Percentiles rank a stretch among this genome's conserved stretches.
These are phyloP conservation scores for Callinectes sapidus DNA, from an alignment of 2,888 invertebrate species.

Conservation along the genomic window DNA sequence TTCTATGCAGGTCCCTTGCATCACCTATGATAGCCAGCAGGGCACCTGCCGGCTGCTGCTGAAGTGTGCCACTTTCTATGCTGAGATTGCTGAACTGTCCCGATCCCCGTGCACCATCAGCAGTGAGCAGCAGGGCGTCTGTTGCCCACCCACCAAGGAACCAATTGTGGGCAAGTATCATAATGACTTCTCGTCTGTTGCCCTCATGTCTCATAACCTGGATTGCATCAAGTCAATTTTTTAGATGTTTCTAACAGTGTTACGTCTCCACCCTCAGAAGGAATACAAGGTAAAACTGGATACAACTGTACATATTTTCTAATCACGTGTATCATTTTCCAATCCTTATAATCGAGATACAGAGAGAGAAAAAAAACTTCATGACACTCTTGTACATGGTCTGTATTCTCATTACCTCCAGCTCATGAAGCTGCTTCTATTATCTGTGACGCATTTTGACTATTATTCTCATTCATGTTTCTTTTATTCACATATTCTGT, in stretches of 20 bases:
- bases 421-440: too few species aligned
- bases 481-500: not conserved
- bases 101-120: slow-evolving; percentile 75
- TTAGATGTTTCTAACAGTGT: not conserved
- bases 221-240: not conserved
- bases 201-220: not conserved
- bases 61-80: slow-evolving; percentile 75
- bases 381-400: too few species aligned
- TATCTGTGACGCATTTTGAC: not conserved
- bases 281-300: too few species aligned
- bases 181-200: not conserved
- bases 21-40: slow-evolving; percentile 74
- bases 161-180: slow-evolving; percentile 42
- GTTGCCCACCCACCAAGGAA: slow-evolving; percentile 74
- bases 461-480: not conserved
- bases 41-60: slow-evolving; percentile 75
- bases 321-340: too few species aligned
- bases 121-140: slow-evolving; percentile 75
- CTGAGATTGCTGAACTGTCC: slow-evolving; percentile 75
- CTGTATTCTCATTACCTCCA: too few species aligned
- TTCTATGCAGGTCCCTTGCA: slow-evolving; percentile 73
- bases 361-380: too few species aligned
- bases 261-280: not conserved
- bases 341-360: too few species aligned
- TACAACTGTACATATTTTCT: too few species aligned